Conservation (phyloP, 2,888 invertebrate species). For the Rhamphomyia laevipes region DNA sequence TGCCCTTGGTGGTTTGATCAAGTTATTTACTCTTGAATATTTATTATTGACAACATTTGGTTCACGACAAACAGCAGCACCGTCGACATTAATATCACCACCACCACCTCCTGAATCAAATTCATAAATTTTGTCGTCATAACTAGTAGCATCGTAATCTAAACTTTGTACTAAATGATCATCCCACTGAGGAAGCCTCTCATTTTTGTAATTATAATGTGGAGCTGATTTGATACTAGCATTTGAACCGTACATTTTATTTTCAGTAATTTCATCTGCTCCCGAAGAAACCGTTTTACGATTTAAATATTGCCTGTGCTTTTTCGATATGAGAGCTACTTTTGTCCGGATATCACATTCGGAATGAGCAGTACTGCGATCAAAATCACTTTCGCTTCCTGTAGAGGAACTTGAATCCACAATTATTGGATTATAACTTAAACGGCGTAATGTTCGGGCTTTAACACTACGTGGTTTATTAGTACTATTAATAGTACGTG, state of each 20-base stretch:
- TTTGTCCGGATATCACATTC: conserved; percentile 43
- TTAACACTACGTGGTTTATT: conserved; percentile 40
- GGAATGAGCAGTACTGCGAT: conserved; percentile 41
- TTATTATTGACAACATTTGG: conserved; percentile 8
- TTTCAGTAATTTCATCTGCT: conserved; percentile 26
- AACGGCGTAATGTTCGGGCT: conserved; percentile 42
- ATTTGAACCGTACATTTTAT: conserved; percentile 38
- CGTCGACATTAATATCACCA: neutral
- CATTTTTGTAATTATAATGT: conserved; percentile 32
- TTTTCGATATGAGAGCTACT: conserved; percentile 23
- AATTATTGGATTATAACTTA: conserved; percentile 47
- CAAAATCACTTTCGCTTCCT: conserved; percentile 39
- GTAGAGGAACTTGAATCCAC: conserved; percentile 43
- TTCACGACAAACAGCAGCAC: neutral
- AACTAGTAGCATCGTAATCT: conserved; percentile 15
- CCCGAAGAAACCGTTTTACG: conserved; percentile 28
- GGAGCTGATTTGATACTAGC: conserved; percentile 40
- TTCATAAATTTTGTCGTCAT: conserved; percentile 34
- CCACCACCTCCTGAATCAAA: conserved; percentile 28
- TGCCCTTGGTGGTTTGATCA: conserved; percentile 22
- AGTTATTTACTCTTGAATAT: conserved; percentile 9
- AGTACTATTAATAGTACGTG: conserved; percentile 13
- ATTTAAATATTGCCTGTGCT: conserved; percentile 30
- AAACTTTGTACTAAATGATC: conserved; percentile 1
- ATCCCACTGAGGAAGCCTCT: conserved; percentile 15